A percentile compares a stretch with the other conserved stretches of the same genome.
Conservation (phyloP, 1,140 invertebrate genomes). For the Argopecten irradians region DNA sequence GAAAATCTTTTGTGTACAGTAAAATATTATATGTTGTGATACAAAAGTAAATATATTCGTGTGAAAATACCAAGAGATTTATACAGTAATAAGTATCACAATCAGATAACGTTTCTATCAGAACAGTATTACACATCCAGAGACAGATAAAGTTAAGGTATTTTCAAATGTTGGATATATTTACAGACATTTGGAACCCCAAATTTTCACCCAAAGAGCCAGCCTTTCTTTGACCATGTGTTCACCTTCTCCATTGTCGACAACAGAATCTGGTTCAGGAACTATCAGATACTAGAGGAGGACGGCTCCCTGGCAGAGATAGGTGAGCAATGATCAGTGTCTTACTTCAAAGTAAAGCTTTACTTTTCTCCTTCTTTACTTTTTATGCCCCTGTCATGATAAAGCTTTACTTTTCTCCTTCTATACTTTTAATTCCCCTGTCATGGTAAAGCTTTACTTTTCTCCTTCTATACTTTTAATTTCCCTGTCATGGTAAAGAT, state of each 20-base stretch:
- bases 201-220: constrained; percentile 97
- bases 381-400: too few species aligned
- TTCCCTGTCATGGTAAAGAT: too few species aligned
- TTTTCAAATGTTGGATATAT: background rate
- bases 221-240: constrained; percentile 99
- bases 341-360: background rate
- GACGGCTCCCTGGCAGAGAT: constrained; percentile 97
- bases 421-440: too few species aligned
- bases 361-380: background rate
- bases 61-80: too few species aligned
- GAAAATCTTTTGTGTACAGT: too few species aligned
- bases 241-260: constrained; percentile 95
- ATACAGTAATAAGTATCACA: background rate
- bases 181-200: constrained; percentile 95
- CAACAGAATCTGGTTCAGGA: constrained; percentile 98
- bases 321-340: constrained; percentile 76
- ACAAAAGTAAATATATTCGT: too few species aligned
- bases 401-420: too few species aligned
- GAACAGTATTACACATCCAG: background rate
- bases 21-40: too few species aligned
- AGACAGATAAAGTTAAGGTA: background rate
- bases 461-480: too few species aligned
- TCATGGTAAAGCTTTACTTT: too few species aligned
- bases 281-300: constrained; percentile 98
- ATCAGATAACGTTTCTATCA: background rate